phyloP scores from a whole-genome alignment of 2,888 invertebrate species.

The Acronicta aceris region DNA sequence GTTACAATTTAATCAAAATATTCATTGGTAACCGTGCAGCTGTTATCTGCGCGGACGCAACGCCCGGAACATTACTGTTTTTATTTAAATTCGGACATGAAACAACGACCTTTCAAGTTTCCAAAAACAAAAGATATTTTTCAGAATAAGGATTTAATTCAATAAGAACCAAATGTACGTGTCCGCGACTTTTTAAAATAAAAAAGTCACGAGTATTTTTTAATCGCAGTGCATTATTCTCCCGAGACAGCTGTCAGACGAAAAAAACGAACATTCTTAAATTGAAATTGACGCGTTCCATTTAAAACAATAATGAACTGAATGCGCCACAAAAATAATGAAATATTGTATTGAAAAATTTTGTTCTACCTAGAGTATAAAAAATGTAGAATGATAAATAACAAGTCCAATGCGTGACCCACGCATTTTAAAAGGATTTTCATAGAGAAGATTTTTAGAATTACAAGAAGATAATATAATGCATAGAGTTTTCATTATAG shows the following conservation, averaged over 20 bases:
- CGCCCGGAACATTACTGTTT: conserved; percentile 86
- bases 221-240: conserved; percentile 68
- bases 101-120: conserved; percentile 57
- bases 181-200: conserved; percentile 31
- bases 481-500: too few relatives aligned
- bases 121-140: conserved; percentile 43
- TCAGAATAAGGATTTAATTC: conserved; percentile 31
- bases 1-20: conserved; percentile 59
- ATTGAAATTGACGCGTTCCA: conserved; percentile 87
- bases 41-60: conserved; percentile 74
- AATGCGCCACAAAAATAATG: conserved; percentile 76
- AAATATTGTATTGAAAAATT: conserved; percentile 75
- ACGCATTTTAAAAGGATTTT: too few relatives aligned
- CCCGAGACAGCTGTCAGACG: conserved; percentile 72
- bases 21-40: conserved; percentile 67
- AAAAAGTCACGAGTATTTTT: conserved; percentile 56
- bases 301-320: conserved; percentile 84
- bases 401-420: too few relatives aligned
- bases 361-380: conserved; percentile 60
- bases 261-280: conserved; percentile 74
- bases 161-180: conserved; percentile 31
- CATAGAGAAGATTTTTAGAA: too few relatives aligned
- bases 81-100: conserved; percentile 78
- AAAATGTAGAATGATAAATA: conserved; percentile 51
- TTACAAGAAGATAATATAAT: too few relatives aligned